phyloP scores from a whole-genome alignment of 2,888 invertebrate species.

The Cosmorhoe ocellata region DNA sequence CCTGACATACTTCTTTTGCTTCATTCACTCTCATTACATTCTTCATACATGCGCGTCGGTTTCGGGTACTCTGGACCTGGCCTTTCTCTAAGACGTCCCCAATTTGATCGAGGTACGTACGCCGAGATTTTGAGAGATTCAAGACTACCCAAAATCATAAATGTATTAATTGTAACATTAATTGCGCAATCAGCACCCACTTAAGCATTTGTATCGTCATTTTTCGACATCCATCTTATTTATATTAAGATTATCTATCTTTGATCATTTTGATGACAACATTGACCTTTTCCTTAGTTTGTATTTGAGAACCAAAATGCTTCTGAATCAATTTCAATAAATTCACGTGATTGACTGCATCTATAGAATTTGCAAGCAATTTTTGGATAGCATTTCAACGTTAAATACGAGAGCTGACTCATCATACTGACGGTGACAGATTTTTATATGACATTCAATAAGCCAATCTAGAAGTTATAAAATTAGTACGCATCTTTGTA shows the following conservation, averaged over 20 bases:
- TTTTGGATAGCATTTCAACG: not conserved
- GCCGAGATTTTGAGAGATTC: no score
- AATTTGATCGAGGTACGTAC: no score
- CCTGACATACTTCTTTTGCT: no score
- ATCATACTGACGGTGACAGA: no score
- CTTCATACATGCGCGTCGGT: no score
- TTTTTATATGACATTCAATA: no score
- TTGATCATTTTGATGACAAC: conserved; percentile 1
- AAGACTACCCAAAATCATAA: conserved; percentile 36
- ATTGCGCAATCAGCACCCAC: conserved; percentile 31
- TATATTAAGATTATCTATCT: not conserved
- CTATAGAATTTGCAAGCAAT: not conserved
- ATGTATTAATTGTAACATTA: conserved; percentile 37
- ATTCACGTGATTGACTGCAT: not conserved
- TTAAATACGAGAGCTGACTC: no score
- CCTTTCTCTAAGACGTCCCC: no score
- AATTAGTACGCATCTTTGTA: no score
- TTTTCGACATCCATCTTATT: not conserved
- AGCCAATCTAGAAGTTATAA: no score
- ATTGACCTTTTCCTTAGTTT: conserved; percentile 2
- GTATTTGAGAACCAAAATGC: not conserved
- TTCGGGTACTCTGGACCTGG: no score
- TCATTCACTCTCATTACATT: no score
- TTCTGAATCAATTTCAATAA: not conserved
- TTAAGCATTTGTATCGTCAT: conserved; percentile 1